These are phyloP conservation scores for Ernsta delagoae DNA, from an alignment of 2,888 invertebrate species.

Conservation along the genomic window DNA sequence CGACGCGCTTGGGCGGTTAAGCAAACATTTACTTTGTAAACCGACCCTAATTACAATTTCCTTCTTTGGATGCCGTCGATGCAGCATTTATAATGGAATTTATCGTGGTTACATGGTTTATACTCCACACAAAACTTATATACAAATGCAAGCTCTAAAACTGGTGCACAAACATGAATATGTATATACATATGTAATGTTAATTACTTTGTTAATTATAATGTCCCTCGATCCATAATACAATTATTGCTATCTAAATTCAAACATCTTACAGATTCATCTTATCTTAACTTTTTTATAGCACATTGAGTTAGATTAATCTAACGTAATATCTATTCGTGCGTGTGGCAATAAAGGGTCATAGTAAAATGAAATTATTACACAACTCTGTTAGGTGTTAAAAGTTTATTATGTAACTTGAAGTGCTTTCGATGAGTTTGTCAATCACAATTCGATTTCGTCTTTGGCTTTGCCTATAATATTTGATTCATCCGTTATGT, in stretches of 20 bases:
- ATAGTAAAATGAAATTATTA: constrained; percentile 12
- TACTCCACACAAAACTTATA: too few species aligned
- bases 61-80: constrained; percentile 1
- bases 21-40: constrained; percentile 23
- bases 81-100: constrained; percentile 7
- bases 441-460: constrained; percentile 15
- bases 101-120: neutral
- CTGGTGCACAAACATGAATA: too few species aligned
- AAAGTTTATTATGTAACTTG: constrained; percentile 12
- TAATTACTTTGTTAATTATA: too few species aligned
- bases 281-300: too few species aligned
- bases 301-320: too few species aligned
- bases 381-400: constrained; percentile 9
- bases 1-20: constrained; percentile 9
- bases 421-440: constrained; percentile 14
- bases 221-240: too few species aligned
- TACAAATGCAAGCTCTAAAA: too few species aligned
- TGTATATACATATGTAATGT: too few species aligned
- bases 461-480: neutral
- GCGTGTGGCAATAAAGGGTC: neutral
- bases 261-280: too few species aligned
- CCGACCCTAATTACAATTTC: constrained; percentile 12
- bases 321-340: too few species aligned
- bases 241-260: too few species aligned
- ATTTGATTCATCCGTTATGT: neutral